Percentiles rank a stretch among this genome's conserved stretches.
phyloP scores from a whole-genome alignment of 2,888 invertebrate genomes.

The Liopterus haemorrhoidalis region DNA sequence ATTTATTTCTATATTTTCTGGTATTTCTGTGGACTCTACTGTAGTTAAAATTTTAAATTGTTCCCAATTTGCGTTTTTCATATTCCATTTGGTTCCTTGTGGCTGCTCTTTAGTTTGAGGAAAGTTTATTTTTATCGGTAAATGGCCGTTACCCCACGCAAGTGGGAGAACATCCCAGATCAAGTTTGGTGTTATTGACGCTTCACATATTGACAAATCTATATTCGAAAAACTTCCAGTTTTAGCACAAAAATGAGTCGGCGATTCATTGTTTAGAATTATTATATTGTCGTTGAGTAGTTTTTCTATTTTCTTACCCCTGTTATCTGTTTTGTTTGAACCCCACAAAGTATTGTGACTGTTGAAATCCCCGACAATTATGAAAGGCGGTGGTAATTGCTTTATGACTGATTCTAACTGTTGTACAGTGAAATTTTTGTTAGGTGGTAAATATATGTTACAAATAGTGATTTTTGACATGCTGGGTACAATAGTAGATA shows the following conservation, averaged over 20 bases:
- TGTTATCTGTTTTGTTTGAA: conserved; percentile 21
- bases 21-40: too few relatives aligned
- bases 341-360: conserved; percentile 28
- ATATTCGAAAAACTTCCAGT: conserved; percentile 21
- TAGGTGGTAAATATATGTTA: conserved; percentile 24
- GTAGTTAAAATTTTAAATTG: too few relatives aligned
- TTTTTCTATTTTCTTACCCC: conserved; percentile 28
- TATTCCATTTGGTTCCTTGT: too few relatives aligned
- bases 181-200: conserved; percentile 12
- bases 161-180: conserved; percentile 15
- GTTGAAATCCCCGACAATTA: conserved; percentile 33
- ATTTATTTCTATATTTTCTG: too few relatives aligned
- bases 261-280: conserved; percentile 13
- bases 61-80: not conserved
- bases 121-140: conserved; percentile 19
- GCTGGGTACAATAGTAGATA: too few relatives aligned
- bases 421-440: not conserved
- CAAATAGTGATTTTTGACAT: too few relatives aligned
- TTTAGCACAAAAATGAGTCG: conserved; percentile 27
- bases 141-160: conserved; percentile 28
- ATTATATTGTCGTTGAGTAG: conserved; percentile 24
- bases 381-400: conserved; percentile 31
- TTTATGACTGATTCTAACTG: conserved; percentile 21
- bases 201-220: conserved; percentile 24
- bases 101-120: not conserved